Percentiles rank a stretch among this genome's conserved stretches.
phyloP scores from a whole-genome alignment of 2,113 vertebrate genomes.

The Epinephelus moara region DNA sequence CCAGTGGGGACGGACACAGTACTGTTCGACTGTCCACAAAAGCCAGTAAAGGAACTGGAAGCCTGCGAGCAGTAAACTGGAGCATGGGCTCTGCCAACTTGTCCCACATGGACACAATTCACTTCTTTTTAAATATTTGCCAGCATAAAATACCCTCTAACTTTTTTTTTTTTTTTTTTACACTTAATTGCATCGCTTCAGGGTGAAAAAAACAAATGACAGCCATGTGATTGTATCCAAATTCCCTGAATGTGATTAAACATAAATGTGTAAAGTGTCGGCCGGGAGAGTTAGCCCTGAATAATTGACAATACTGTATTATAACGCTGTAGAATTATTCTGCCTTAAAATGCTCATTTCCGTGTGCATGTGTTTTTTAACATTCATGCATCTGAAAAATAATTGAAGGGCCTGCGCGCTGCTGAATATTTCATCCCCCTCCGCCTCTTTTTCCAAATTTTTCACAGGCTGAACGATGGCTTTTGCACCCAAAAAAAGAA shows the following conservation, averaged over 20 bases:
- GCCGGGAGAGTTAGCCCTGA: conserved; percentile 61
- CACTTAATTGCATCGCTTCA: conserved; percentile 52
- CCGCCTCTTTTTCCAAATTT: conserved; percentile 56
- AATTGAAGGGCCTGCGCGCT: conserved; percentile 74
- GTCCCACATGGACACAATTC: conserved; percentile 37
- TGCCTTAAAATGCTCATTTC: conserved; percentile 75
- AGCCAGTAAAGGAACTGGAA: background rate
- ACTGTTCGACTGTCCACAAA: conserved; percentile 18
- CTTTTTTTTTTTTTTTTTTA: conserved; percentile 10
- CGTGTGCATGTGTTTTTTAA: conserved; percentile 69
- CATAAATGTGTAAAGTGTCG: conserved; percentile 68
- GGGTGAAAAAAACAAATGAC: conserved; percentile 59
- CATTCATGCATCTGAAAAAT: conserved; percentile 76
- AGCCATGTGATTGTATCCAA: conserved; percentile 57
- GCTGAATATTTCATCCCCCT: conserved; percentile 79
- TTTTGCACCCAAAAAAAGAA: conserved; percentile 74
- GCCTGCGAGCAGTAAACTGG: background rate
- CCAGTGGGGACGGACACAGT: background rate
- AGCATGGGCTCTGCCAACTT: conserved; percentile 3
- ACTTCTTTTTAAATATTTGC: conserved; percentile 25
- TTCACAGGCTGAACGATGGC: conserved; percentile 70
- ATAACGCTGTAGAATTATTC: conserved; percentile 65
- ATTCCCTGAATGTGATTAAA: conserved; percentile 70
- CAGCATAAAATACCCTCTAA: conserved; percentile 32
- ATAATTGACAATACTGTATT: conserved; percentile 77